Base-by-base conservation (phyloP, 2,888 invertebrate genomes). In the Cryptocheilus praepositus region DNA sequence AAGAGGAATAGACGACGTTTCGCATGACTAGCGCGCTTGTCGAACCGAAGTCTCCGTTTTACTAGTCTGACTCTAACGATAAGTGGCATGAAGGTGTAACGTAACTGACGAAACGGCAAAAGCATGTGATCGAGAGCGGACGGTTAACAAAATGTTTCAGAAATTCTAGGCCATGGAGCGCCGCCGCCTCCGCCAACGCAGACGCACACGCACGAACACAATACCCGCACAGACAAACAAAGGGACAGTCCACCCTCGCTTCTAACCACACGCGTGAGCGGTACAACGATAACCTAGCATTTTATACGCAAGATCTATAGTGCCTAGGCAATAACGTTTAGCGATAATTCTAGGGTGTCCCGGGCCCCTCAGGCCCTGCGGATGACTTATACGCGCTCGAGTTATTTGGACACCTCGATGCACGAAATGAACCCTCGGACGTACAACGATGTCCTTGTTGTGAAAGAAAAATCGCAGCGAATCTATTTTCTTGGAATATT, bases 301-400 rank as follows among this genome's bases (percentile, higher is more conserved):
- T 88, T 88, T 86, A 87, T 88, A 85, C 83, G 82, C 83, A 86
- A 88, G 87, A 88, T 88, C 88, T 88, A 88, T 87, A 81, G 88
- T 85, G 74, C 83, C 88, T 88, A 88, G 87, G 88, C 87, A 87
- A 86, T 88, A 88, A 85, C 86, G 86, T 86, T 88, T 88, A 88
- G 83, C 85, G 84, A 87, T 88, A 88, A 88, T 88, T 85, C 86
- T 87, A 88, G 87, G 87, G 87, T 88, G 82, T 71, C 52, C 71
- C 68, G 73, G 71, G 63, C 82, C 86, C 84, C 79, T 73, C 62
- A 84, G 57, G 84, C 84, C 74, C 74, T 72, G 70, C 79, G 75
- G 85, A 86, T 87, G 87, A 88, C 87, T 88, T 87, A 87, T 84
- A 72, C 79, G 67, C 60, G 69, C 60, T 68, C 36, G 67, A 77